A percentile compares a stretch with the other conserved stretches of the same genome.
Evolutionary conservation across 2,113 vertebrate genomes (phyloP).

Genomic region (Taurulus bubalis): DNA sequence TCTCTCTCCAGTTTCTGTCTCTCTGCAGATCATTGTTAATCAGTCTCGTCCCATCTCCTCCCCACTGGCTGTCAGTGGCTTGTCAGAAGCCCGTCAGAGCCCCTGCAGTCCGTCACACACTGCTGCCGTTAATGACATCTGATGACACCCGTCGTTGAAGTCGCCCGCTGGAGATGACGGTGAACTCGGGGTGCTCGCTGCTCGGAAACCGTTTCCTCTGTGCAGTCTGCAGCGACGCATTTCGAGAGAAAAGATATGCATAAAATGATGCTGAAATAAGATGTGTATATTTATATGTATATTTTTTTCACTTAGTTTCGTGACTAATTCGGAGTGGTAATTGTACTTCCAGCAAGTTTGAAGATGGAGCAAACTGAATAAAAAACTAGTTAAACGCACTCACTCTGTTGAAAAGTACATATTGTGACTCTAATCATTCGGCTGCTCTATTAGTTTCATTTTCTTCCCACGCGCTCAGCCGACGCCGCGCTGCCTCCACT

Average conservation of each 20-base stretch:
- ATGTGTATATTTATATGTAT: no score
- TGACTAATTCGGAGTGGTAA: not conserved
- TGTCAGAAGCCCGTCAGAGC: constrained; percentile 74
- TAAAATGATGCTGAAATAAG: not conserved
- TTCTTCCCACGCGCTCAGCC: constrained; percentile 15
- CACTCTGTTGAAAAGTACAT: not conserved
- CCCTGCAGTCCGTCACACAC: constrained; percentile 73
- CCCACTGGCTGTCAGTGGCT: constrained; percentile 73
- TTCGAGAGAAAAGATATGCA: constrained; percentile 9
- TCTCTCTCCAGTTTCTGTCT: not conserved
- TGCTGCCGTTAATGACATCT: constrained; percentile 77
- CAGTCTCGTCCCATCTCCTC: constrained; percentile 73
- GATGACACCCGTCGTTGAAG: constrained; percentile 71
- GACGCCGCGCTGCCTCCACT: not conserved
- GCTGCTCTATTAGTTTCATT: constrained; percentile 12
- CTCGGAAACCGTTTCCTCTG: constrained; percentile 42
- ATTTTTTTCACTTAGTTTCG: not conserved
- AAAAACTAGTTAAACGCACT: not conserved
- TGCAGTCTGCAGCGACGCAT: constrained; percentile 20
- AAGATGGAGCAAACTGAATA: not conserved
- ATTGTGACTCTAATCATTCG: constrained; percentile 5
- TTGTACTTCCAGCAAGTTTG: not conserved
- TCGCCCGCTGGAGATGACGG: constrained; percentile 63
- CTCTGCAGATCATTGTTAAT: constrained; percentile 74
- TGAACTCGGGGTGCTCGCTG: constrained; percentile 35